phyloP scores from a whole-genome alignment of 2,888 invertebrate species.

The Acleris sparsana region DNA sequence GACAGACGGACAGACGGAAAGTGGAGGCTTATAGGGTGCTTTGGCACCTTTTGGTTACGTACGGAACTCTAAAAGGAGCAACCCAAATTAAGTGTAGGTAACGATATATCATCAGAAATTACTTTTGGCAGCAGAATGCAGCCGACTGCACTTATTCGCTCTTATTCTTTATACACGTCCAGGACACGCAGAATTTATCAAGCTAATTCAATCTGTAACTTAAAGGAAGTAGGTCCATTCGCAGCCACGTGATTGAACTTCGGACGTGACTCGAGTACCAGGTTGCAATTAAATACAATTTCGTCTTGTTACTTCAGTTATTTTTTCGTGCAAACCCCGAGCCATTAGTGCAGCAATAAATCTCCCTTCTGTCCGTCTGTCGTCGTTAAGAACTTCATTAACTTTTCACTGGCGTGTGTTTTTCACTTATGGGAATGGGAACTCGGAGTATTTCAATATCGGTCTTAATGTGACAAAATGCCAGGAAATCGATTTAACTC shows the following conservation, averaged over 20 bases:
- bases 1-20: too few relatives aligned
- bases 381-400: constrained; percentile 78
- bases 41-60: too few relatives aligned
- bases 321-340: constrained; percentile 58
- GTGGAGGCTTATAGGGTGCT: too few relatives aligned
- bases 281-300: constrained; percentile 50
- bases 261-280: constrained; percentile 42
- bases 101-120: constrained; percentile 25
- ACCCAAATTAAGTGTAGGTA: constrained; percentile 12
- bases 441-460: constrained; percentile 62
- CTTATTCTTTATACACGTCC: constrained; percentile 15
- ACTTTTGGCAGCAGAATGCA: constrained; percentile 34
- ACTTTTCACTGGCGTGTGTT: constrained; percentile 59
- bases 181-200: not conserved
- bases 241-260: constrained; percentile 40
- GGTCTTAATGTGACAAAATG: constrained; percentile 63
- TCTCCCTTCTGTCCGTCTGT: constrained; percentile 64
- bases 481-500: constrained; percentile 57
- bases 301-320: constrained; percentile 46
- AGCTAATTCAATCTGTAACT: constrained; percentile 8
- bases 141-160: constrained; percentile 27
- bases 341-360: constrained; percentile 76
- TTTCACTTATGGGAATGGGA: constrained; percentile 67
- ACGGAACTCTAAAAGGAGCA: not conserved
- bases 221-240: constrained; percentile 34